Evolutionary conservation across 2,888 invertebrate genomes (phyloP), one percentile per base, ranked within the genome.

Genomic region (Caenorhabditis sinica): DNA sequence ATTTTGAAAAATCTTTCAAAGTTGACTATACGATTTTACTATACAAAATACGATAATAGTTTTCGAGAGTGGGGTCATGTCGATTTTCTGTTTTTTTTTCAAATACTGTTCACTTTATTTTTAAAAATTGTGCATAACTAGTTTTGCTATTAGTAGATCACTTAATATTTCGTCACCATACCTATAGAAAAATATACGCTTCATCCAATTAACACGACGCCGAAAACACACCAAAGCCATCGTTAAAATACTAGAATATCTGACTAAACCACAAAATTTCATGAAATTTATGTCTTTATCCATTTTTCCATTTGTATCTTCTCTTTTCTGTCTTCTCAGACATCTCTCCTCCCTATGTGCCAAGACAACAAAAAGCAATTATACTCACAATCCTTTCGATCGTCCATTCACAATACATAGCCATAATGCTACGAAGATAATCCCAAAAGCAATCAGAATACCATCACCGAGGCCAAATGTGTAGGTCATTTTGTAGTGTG

Each of bases 341-440:
- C 40, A 30, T 28, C 1, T 25, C 60, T 61, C 28, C 74, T 45
- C 28, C 33, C 33, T 40, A 30, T n/a, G n/a, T 66, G 3, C 40
- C 23, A 33, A 58, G 69, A 30, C 66, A 66, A 71, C 49, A 49
- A 68, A 77, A 77, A 79, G 23, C 13, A 80, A 65, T 68, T 40
- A 82, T 56, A 69, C 85, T 85, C 71, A 85, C 85, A 82, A 74
- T 85, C 82, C 85, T 60, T 82, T 79, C 66, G 82, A 58, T 30
- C 75, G 51, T 25, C 74, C 79, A 58, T 71, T 72, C 33, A 71
- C 65, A 63, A 85, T 49, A n/a, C 74, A 68, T 9, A 79, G 53
- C 17, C 65, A 4, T n/a, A 82, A 11, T 36, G 82, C 36, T 13
- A 53, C 17, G 17, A 49, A 40, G 36, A 76, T 69, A 58, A 85